phyloP scores from a whole-genome alignment of 2,113 vertebrate species.

The Marcusenius ussheri region DNA sequence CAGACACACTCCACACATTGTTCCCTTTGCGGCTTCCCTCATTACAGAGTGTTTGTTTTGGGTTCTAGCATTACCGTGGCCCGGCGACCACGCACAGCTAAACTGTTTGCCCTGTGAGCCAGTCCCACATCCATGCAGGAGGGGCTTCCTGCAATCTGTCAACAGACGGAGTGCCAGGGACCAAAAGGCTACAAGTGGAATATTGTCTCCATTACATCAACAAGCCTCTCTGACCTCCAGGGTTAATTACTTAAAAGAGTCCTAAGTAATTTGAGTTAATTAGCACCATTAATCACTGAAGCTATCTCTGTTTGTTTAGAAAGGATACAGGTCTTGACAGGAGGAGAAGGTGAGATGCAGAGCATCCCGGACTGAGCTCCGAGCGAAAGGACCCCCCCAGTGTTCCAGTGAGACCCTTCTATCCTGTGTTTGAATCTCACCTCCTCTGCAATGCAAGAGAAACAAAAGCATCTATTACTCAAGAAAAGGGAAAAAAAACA shows the following conservation, averaged over 20 bases:
- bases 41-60: constrained; percentile 29
- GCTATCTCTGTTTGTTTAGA: constrained; percentile 41
- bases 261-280: constrained; percentile 54
- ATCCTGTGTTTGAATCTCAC: too few relatives aligned
- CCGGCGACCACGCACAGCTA: neutral
- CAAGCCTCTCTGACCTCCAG: constrained; percentile 38
- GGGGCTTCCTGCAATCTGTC: constrained; percentile 8
- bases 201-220: constrained; percentile 47
- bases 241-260: constrained; percentile 47
- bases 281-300: constrained; percentile 54
- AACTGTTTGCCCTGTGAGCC: constrained; percentile 26
- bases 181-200: constrained; percentile 20
- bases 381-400: neutral
- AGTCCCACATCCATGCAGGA: constrained; percentile 15
- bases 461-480: neutral
- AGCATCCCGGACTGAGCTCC: neutral
- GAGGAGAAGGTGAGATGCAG: neutral
- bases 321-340: neutral
- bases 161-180: neutral
- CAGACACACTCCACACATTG: constrained; percentile 14
- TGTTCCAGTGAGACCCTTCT: too few relatives aligned
- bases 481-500: neutral
- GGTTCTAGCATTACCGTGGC: constrained; percentile 11
- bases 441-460: neutral
- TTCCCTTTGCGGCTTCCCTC: constrained; percentile 5